Conservation (phyloP, 1,140 invertebrate species). For the Calliphora vicina region DNA sequence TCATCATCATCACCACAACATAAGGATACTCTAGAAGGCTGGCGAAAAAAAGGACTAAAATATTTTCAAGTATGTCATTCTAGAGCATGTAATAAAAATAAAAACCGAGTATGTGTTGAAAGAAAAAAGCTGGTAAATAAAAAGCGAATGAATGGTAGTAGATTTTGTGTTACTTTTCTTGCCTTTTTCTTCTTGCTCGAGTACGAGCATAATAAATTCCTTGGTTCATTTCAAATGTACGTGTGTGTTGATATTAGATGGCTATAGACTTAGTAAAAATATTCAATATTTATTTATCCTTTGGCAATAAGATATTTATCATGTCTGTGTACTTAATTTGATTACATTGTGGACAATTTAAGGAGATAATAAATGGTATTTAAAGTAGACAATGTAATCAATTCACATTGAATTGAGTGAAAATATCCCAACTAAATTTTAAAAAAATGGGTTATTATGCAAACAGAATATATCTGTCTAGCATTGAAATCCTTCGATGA, state of each 20-base stretch:
- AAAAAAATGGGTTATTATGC: too few relatives aligned
- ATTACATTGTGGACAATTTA: conserved; percentile 16
- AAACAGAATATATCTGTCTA: too few relatives aligned
- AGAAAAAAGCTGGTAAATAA: not conserved
- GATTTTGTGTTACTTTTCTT: not conserved
- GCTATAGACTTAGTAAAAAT: not conserved
- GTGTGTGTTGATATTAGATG: not conserved
- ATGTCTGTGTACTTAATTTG: conserved; percentile 10
- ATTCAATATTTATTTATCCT: conserved; percentile 14
- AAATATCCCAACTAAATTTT: not conserved
- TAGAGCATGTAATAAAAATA: not conserved
- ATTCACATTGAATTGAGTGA: not conserved
- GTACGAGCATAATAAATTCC: not conserved
- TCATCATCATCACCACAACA: not conserved
- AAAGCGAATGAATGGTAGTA: too few relatives aligned
- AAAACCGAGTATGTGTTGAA: not conserved
- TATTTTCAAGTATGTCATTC: conserved; percentile 12
- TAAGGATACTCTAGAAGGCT: not conserved
- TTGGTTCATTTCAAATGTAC: not conserved
- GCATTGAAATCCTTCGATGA: too few relatives aligned
- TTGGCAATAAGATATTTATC: not conserved
- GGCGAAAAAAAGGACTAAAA: not conserved
- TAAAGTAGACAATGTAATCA: conserved; percentile 1
- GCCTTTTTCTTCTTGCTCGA: not conserved
- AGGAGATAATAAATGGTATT: not conserved